Evolutionary conservation across 2,888 invertebrate species (phyloP), one percentile per base, ranked within the genome.

Genomic region (Oxycera nigricornis): DNA sequence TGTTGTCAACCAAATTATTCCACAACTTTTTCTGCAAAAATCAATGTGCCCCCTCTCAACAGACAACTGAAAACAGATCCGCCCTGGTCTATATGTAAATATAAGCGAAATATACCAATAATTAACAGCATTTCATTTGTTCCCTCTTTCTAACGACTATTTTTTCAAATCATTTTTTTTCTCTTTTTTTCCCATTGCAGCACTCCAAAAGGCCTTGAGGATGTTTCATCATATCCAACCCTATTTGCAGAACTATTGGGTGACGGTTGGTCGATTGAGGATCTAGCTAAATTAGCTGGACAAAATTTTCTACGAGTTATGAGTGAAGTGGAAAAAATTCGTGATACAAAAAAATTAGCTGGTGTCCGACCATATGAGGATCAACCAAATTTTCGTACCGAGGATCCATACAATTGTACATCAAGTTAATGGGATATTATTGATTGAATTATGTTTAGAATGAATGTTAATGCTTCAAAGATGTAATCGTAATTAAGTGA

Each of bases 201-300:
- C 83, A 92, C 93, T 61, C 94, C 94, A 11, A 90, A 91, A 84
- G 94, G 94, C 28, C 86, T 94, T 72, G 92, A 94, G 85, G 93
- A 93, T 82, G 93, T 93, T 2, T 92, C 93, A 24, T 90, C 91
- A 6, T 94, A 93, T 83, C 93, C 94, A 1, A 88, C 91, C 9
- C 87, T 94, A 30, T 93, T 94, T 82, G 93, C 92, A 3, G 92
- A 93, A 82, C 86, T 94, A 30, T 89, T 93, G 81, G 91, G 90
- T 67, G 91, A 91, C 28, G 92, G 92, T n/a, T 94, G 94, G 94
- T 90, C 89, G 68, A 90, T 91, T 79, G 92, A 92, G 67, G 93
- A 93, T 80, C 86, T 94, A 76, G 91, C 91, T 74, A 93, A 93
- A 82, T 84, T 94, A 78, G 93, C 93, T 0, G 93, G 93, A 0